Conservation (phyloP, 2,797 vertebrate genomes). For the Phyllotis vaccarum region DNA sequence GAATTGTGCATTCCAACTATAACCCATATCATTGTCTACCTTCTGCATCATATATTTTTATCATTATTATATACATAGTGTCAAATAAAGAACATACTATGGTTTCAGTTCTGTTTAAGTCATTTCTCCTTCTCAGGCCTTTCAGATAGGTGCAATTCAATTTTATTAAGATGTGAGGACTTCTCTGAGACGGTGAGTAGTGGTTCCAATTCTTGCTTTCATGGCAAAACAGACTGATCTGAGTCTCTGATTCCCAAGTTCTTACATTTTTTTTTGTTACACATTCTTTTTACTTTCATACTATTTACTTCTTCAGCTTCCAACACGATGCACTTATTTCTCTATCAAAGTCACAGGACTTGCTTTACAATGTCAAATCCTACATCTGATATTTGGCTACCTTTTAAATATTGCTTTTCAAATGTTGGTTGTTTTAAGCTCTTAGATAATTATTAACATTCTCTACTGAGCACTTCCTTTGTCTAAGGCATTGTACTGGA, state of each 20-base stretch:
- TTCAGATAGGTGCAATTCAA: neutral
- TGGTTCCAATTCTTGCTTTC: neutral
- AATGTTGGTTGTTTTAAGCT: neutral
- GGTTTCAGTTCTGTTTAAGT: neutral
- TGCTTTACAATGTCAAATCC: constrained; percentile 6
- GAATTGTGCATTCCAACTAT: neutral
- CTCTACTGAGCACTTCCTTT: neutral
- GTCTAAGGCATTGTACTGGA: neutral
- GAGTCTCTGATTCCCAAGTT: neutral
- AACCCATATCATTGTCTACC: neutral
- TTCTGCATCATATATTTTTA: neutral
- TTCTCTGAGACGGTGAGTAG: neutral
- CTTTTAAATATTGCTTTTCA: neutral
- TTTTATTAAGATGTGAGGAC: neutral
- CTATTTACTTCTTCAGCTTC: neutral
- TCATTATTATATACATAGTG: neutral
- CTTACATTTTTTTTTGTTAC: neutral
- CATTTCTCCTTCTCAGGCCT: neutral
- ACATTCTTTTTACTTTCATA: neutral
- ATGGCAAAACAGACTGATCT: neutral
- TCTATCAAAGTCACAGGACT: neutral
- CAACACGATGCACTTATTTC: neutral
- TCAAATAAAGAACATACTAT: neutral
- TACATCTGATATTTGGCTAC: neutral
- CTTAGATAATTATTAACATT: neutral